Base-by-base conservation (phyloP, 23 tunicate species). In the Clavelina lepadiformis region DNA sequence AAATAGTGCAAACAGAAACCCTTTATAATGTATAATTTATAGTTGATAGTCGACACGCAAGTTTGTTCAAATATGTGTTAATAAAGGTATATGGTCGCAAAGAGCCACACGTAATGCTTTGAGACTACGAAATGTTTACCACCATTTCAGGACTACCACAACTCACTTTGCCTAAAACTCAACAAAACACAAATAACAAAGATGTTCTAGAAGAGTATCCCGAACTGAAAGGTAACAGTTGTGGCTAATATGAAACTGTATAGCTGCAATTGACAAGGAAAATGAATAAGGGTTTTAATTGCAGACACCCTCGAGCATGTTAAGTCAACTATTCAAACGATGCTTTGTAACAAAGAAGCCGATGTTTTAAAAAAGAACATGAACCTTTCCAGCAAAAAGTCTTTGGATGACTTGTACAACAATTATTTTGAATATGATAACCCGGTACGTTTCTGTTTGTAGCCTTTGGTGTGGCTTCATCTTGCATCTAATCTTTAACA, bases 141-240 rank as follows among this genome's bases (percentile, higher is more conserved):
- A n/a, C n/a, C n/a, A n/a, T n/a, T n/a, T n/a, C n/a, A n/a, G n/a
- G n/a, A n/a, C n/a, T n/a, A 41, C 13, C 49, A 41, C 15, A 41
- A 11, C 49, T 8, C 15, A 11, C 11, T 8, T 11, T 8, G 13
- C 49, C 11, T 41, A 35, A 28, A 25, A 5, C 35, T n/a, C 5
- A 37, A 58, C 65, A 63, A 35, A 31, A 19, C 11, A 35, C 24
- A 36, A 63, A 27, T 20, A 63, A 63, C 27, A 35, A 58, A 28
- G n/a, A 26, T 18, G 31, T 58, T 58, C 38, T 63, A 18, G 26
- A 63, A 22, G 68, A 63, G 22, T 63, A 34, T 63, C 68, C 68
- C 19, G 68, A 63, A 29, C 50, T 63, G 38, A 63, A 21, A 63
- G 68, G 68, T 63, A 34, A n/a, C 15, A 8, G 49, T 15, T n/a